Conservation (phyloP, 2,797 vertebrate genomes). For the Siniperca scherzeri region DNA sequence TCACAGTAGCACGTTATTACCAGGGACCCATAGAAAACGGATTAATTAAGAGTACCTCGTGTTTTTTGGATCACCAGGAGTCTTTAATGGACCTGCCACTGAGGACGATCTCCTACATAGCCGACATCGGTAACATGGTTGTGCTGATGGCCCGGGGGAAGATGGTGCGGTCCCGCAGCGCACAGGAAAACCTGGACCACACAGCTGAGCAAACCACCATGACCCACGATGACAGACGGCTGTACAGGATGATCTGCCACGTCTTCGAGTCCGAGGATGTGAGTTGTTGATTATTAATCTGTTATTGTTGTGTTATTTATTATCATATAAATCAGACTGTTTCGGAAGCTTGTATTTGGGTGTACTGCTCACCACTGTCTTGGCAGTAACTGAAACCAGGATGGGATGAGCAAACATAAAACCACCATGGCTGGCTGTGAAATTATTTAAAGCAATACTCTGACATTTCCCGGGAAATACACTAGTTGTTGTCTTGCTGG, state of each 20-base stretch:
- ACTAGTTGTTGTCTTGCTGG: background rate
- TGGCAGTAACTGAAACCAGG: background rate
- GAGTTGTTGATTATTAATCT: constrained; percentile 63
- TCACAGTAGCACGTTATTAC: background rate
- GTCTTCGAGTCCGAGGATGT: constrained; percentile 98
- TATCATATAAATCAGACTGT: background rate
- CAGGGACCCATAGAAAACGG: background rate
- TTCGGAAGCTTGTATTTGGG: background rate
- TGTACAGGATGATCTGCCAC: constrained; percentile 99
- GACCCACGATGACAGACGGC: constrained; percentile 89
- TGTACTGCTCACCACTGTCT: background rate
- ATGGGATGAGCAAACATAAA: background rate
- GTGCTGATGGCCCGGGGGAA: constrained; percentile 96
- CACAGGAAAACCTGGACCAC: constrained; percentile 93
- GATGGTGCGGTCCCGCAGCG: constrained; percentile 93
- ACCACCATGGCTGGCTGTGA: background rate
- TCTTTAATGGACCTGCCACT: constrained; percentile 97
- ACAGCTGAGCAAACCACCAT: constrained; percentile 86
- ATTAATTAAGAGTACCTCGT: background rate
- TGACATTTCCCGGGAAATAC: background rate
- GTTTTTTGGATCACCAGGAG: constrained; percentile 83
- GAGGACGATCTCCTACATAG: constrained; percentile 97
- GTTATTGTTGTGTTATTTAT: background rate
- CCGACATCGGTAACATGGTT: constrained; percentile 98
- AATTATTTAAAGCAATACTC: background rate